phyloP scores from a whole-genome alignment of 2,888 invertebrate genomes.

The Campopleginae sp. region DNA sequence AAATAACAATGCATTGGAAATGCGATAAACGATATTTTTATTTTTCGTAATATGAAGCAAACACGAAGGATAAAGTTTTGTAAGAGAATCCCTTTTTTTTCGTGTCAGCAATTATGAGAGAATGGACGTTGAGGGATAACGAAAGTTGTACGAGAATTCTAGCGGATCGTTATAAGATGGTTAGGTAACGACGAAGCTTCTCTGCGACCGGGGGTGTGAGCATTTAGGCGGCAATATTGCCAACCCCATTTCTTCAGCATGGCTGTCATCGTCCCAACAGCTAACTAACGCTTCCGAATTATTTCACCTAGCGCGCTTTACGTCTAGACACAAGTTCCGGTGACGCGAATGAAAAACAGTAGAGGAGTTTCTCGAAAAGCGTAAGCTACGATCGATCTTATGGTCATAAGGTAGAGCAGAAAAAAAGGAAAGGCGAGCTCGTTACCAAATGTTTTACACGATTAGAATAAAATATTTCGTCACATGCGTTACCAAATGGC shows the following conservation, averaged over 20 bases:
- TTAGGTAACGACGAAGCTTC: slow-evolving; percentile 63
- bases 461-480: neutral
- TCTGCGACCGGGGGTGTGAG: slow-evolving; percentile 32
- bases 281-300: slow-evolving; percentile 59
- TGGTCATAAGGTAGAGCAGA: neutral
- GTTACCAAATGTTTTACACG: slow-evolving; percentile 5
- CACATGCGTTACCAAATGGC: neutral
- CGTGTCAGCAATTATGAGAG: slow-evolving; percentile 8
- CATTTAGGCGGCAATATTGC: slow-evolving; percentile 12
- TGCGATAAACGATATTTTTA: neutral
- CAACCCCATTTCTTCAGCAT: slow-evolving; percentile 18
- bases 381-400: neutral
- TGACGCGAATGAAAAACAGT: slow-evolving; percentile 25
- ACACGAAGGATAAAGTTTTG: neutral
- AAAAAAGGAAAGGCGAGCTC: neutral
- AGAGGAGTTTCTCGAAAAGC: neutral
- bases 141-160: slow-evolving; percentile 24
- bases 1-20: neutral
- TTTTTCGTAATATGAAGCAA: neutral
- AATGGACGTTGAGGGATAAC: neutral
- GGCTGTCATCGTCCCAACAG: slow-evolving; percentile 39
- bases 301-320: slow-evolving; percentile 52
- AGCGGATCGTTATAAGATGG: slow-evolving; percentile 60
- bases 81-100: slow-evolving; percentile 6
- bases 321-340: slow-evolving; percentile 25